A percentile compares a stretch with the other conserved stretches of the same genome.
Evolutionary conservation across 2,888 invertebrate species (phyloP).

Genomic region (Orgyia antiqua): DNA sequence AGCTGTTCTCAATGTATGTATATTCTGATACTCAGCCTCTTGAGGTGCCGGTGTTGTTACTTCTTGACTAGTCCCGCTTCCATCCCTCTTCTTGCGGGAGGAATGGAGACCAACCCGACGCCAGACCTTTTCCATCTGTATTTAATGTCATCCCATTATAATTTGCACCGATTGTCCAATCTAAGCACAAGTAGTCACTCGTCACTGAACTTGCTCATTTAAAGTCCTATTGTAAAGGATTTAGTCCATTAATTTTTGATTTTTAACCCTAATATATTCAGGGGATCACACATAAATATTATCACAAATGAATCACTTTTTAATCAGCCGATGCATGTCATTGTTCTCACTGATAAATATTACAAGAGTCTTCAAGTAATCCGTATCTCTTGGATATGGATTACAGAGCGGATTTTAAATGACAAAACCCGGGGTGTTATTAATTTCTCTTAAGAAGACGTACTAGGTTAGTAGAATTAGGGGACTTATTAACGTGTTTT

Average conservation of each 20-base stretch:
- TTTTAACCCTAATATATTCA: too few relatives aligned
- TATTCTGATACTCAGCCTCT: conserved; percentile 73
- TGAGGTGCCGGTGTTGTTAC: conserved; percentile 54
- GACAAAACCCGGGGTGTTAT: conserved; percentile 40
- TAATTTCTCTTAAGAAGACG: conserved; percentile 60
- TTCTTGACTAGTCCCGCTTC: conserved; percentile 71
- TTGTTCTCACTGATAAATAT: conserved; percentile 39
- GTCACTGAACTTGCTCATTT: conserved; percentile 12
- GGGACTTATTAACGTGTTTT: conserved; percentile 75
- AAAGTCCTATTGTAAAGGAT: conserved; percentile 17
- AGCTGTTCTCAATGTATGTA: conserved; percentile 72
- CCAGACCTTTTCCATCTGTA: conserved; percentile 78
- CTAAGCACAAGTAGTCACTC: conserved; percentile 13
- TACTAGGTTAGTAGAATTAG: conserved; percentile 72
- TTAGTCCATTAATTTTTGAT: too few relatives aligned
- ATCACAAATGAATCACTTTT: conserved; percentile 43
- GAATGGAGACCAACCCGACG: conserved; percentile 77
- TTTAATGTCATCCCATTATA: conserved; percentile 74
- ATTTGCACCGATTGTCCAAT: conserved; percentile 28
- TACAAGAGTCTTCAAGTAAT: conserved; percentile 14
- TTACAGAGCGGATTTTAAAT: conserved; percentile 19
- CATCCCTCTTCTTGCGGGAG: conserved; percentile 77
- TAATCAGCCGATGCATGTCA: conserved; percentile 59
- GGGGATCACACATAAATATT: conserved; percentile 31
- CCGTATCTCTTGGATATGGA: conserved; percentile 4